These are phyloP conservation scores for Euleptes europaea DNA, from an alignment of 2,113 vertebrate species.

Conservation along the genomic window DNA sequence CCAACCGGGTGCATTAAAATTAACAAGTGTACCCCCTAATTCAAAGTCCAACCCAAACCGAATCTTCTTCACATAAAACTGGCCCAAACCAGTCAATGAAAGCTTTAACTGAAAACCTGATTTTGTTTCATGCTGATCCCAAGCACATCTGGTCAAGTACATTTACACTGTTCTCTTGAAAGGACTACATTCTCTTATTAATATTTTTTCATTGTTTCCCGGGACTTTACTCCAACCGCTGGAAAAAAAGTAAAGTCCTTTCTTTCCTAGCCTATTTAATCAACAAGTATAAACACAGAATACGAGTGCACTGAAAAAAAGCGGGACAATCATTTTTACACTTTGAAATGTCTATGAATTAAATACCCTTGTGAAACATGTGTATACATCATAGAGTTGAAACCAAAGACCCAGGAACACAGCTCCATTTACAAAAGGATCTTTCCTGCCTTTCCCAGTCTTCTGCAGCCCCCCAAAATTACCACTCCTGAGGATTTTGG, in stretches of 20 bases:
- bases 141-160: not conserved
- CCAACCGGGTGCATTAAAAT: too few species aligned
- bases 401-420: too few species aligned
- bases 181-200: not conserved
- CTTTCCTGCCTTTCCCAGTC: too few species aligned
- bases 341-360: too few species aligned
- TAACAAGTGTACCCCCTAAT: not conserved
- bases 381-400: too few species aligned
- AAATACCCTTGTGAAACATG: too few species aligned
- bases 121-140: not conserved
- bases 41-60: not conserved
- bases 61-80: not conserved
- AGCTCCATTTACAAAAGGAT: too few species aligned
- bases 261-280: not conserved
- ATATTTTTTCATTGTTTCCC: not conserved
- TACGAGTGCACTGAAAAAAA: not conserved
- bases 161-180: not conserved
- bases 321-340: not conserved
- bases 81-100: not conserved
- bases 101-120: not conserved
- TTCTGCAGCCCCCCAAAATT: too few species aligned
- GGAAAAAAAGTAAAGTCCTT: not conserved
- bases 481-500: too few species aligned
- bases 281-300: not conserved
- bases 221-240: not conserved